Evolutionary conservation across 2,888 invertebrate genomes (phyloP).

Genomic region (Acrobasis suavella): DNA sequence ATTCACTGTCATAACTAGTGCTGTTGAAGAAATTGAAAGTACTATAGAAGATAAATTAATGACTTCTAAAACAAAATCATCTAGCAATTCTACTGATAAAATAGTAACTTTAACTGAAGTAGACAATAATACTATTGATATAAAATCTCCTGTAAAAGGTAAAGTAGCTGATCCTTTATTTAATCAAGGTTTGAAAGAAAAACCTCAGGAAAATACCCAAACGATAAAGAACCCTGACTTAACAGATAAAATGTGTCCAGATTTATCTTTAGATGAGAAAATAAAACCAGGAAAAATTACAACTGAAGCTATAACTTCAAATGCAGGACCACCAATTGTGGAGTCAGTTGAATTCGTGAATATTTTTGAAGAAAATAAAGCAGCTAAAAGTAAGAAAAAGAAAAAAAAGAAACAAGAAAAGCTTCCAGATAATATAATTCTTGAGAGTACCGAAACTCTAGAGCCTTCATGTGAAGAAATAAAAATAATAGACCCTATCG

Average conservation of each 20-base stretch:
- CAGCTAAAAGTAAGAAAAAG: conserved; percentile 49
- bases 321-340: neutral
- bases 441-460: conserved; percentile 36
- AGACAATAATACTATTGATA: neutral
- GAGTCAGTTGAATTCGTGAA: no score
- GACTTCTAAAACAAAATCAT: neutral
- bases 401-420: conserved; percentile 53
- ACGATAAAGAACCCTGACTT: neutral
- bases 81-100: neutral
- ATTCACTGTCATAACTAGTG: neutral
- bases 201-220: neutral
- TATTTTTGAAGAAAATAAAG: conserved; percentile 4
- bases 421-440: conserved; percentile 35
- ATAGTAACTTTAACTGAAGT: neutral
- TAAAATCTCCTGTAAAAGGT: neutral
- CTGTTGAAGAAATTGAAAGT: neutral
- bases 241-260: neutral
- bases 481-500: conserved; percentile 37
- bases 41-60: neutral
- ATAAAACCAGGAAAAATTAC: no score
- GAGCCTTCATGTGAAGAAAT: conserved; percentile 35
- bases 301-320: neutral
- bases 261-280: neutral
- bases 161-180: neutral
- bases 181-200: neutral